Conservation (phyloP, 2,113 vertebrate species). For the Sigmodon hispidus region DNA sequence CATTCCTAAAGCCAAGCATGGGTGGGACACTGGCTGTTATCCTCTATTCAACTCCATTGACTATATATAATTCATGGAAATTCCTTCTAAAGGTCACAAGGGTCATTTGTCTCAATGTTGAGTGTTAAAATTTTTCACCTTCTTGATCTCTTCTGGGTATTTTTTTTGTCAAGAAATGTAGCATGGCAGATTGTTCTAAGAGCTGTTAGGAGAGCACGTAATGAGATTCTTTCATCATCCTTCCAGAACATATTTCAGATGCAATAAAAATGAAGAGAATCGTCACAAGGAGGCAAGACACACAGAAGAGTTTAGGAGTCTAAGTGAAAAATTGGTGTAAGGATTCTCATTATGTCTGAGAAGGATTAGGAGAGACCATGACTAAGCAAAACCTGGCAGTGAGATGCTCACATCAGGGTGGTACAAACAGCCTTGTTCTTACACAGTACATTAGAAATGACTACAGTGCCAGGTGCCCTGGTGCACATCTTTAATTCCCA, state of each 20-base stretch:
- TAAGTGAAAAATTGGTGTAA: not conserved
- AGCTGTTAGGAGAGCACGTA: not conserved
- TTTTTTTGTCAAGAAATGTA: not conserved
- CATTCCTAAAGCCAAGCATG: not conserved
- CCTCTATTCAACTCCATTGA: not conserved
- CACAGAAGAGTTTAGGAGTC: not conserved
- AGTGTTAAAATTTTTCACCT: not conserved
- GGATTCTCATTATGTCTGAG: not conserved
- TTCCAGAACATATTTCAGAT: not conserved
- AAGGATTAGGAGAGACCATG: not conserved
- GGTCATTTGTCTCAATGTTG: not conserved
- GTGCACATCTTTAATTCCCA: accelerated
- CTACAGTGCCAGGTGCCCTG: accelerated
- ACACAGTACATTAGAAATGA: not conserved
- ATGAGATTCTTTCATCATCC: not conserved
- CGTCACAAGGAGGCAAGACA: not conserved
- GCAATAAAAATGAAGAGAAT: not conserved
- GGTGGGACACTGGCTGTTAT: not conserved
- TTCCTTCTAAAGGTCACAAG: not conserved
- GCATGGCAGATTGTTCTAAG: not conserved
- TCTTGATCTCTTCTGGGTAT: conserved; percentile 1
- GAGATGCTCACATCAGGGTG: not conserved
- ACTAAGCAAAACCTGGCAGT: not conserved
- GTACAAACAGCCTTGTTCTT: not conserved
- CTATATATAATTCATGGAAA: conserved; percentile 8